A percentile compares a stretch with the other conserved stretches of the same genome.
phyloP scores from a whole-genome alignment of 2,888 invertebrate genomes.

The Cephus spinipes region DNA sequence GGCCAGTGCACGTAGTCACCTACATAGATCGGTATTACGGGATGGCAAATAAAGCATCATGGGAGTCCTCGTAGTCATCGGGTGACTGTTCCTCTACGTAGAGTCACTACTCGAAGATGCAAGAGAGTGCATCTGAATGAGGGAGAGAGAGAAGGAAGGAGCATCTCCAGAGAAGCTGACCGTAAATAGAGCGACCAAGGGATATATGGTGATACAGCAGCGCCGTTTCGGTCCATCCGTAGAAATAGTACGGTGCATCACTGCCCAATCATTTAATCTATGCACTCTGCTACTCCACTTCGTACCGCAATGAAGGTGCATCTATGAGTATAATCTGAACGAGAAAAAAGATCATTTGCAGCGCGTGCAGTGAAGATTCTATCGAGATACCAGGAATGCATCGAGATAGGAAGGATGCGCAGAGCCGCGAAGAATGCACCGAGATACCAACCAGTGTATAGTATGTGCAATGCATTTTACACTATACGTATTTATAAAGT shows the following conservation, averaged over 20 bases:
- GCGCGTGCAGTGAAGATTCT: neutral
- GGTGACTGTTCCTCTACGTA: conserved; percentile 7
- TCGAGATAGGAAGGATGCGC: too few species aligned
- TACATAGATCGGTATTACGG: conserved; percentile 13
- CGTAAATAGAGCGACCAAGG: conserved; percentile 20
- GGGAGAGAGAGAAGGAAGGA: neutral
- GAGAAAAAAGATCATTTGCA: neutral
- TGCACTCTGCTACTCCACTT: neutral
- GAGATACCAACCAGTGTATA: too few species aligned
- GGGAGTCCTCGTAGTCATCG: conserved; percentile 12
- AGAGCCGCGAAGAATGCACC: too few species aligned
- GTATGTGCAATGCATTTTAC: too few species aligned
- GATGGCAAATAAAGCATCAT: conserved; percentile 20
- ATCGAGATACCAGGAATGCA: too few species aligned
- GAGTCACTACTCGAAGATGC: too few species aligned
- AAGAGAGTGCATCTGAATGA: too few species aligned
- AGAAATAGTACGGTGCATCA: too few species aligned
- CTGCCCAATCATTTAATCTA: too few species aligned
- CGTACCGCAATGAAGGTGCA: too few species aligned
- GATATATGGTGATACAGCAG: conserved; percentile 1
- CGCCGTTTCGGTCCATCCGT: neutral
- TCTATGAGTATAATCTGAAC: too few species aligned
- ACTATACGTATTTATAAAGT: too few species aligned
- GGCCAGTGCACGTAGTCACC: neutral
- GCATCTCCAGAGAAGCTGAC: conserved; percentile 9